Conservation (phyloP, 2,888 invertebrate species). For the Mechanitis mazaeus region DNA sequence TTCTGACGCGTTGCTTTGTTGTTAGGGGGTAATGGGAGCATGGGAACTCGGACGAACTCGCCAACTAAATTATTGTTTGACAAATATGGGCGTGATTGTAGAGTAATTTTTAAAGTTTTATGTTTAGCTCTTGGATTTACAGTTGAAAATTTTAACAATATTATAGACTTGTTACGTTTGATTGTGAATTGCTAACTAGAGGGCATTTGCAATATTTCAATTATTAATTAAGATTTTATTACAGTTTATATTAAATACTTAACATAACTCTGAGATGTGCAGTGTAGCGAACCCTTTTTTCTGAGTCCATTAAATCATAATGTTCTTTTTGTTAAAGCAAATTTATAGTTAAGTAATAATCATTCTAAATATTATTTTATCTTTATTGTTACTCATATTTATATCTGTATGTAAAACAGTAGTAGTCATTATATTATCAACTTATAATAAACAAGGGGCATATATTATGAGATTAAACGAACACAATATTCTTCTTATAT, state of each 20-base stretch:
- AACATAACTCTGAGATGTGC: too few relatives aligned
- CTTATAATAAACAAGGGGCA: constrained; percentile 2
- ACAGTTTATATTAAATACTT: too few relatives aligned
- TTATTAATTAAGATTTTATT: too few relatives aligned
- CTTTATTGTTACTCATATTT: neutral
- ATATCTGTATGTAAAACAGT: neutral
- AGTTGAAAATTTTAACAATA: neutral
- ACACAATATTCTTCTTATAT: neutral
- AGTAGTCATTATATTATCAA: neutral
- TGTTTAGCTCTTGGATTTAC: neutral
- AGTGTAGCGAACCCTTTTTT: too few relatives aligned
- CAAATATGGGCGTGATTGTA: constrained; percentile 64
- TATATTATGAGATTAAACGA: neutral
- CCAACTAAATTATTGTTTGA: constrained; percentile 63
- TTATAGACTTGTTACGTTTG: too few relatives aligned
- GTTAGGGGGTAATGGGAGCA: constrained; percentile 69
- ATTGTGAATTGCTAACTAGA: too few relatives aligned
- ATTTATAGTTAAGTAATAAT: neutral
- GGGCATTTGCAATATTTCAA: too few relatives aligned
- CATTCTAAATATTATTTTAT: neutral
- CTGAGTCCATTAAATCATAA: too few relatives aligned
- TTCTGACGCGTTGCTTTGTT: constrained; percentile 63
- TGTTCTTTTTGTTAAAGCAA: too few relatives aligned
- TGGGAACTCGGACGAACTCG: constrained; percentile 61
- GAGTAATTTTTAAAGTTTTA: constrained; percentile 32